phyloP scores from a whole-genome alignment of 2,888 invertebrate species.

The Toxonevra muliebris region DNA sequence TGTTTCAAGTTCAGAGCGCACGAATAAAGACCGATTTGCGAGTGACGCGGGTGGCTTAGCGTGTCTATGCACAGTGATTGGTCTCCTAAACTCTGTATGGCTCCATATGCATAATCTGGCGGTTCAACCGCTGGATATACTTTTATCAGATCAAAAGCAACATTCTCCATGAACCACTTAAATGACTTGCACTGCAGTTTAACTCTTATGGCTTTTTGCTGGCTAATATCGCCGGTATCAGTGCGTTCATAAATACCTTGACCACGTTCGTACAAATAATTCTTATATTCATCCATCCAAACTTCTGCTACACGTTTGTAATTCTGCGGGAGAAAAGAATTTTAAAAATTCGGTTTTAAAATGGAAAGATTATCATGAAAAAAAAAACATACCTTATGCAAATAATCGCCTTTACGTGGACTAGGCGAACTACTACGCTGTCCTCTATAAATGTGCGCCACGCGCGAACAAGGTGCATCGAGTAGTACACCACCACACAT shows the following conservation, averaged over 20 bases:
- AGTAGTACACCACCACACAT: constrained; percentile 94
- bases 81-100: constrained; percentile 73
- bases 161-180: constrained; percentile 93
- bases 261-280: constrained; percentile 82
- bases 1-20: constrained; percentile 54
- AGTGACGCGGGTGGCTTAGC: constrained; percentile 65
- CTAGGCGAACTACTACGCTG: constrained; percentile 84
- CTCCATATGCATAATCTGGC: constrained; percentile 81
- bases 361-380: neutral
- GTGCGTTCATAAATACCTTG: constrained; percentile 77
- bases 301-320: constrained; percentile 94
- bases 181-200: constrained; percentile 89
- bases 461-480: constrained; percentile 92
- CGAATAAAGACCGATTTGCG: constrained; percentile 57
- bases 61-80: constrained; percentile 80
- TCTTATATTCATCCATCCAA: constrained; percentile 99
- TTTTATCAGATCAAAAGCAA: constrained; percentile 90
- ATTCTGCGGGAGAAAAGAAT: constrained; percentile 69
- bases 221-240: constrained; percentile 82
- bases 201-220: constrained; percentile 79
- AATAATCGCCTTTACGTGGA: constrained; percentile 91
- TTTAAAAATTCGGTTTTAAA: neutral
- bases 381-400: constrained; percentile 62
- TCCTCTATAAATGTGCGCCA: constrained; percentile 90
- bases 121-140: constrained; percentile 93